Conservation (phyloP, 1,140 invertebrate genomes). For the Euura lappo region DNA sequence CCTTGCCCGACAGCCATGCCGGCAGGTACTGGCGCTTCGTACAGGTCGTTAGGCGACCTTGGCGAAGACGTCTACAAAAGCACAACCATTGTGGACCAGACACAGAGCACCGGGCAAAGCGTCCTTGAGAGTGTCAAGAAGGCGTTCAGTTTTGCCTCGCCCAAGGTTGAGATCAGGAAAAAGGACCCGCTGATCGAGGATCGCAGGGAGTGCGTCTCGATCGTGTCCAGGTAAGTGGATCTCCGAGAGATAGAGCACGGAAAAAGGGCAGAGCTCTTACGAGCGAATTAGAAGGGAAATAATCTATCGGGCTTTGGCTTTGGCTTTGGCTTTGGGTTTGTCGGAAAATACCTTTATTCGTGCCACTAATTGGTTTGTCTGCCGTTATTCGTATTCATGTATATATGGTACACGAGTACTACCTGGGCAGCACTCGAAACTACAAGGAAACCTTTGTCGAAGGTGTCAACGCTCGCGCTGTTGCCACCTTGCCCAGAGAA, state of each 20-base stretch:
- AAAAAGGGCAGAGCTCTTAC: background rate
- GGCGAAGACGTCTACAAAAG: conserved; percentile 69
- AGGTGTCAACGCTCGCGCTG: background rate
- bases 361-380: too few species aligned
- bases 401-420: background rate
- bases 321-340: too few species aligned
- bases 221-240: conserved; percentile 62
- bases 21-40: conserved; percentile 67
- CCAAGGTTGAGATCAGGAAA: conserved; percentile 57
- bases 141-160: conserved; percentile 65
- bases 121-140: conserved; percentile 69
- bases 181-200: conserved; percentile 63
- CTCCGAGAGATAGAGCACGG: background rate
- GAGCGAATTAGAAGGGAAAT: background rate
- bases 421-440: too few species aligned
- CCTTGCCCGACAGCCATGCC: conserved; percentile 56
- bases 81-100: conserved; percentile 66
- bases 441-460: background rate
- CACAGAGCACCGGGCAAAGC: conserved; percentile 58
- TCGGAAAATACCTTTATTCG: too few species aligned
- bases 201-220: conserved; percentile 56
- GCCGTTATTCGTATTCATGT: too few species aligned
- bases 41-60: conserved; percentile 67
- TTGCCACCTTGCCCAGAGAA: background rate
- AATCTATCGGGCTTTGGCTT: background rate